phyloP scores from a whole-genome alignment of 1,140 invertebrate genomes.

The Danaus melanippus region DNA sequence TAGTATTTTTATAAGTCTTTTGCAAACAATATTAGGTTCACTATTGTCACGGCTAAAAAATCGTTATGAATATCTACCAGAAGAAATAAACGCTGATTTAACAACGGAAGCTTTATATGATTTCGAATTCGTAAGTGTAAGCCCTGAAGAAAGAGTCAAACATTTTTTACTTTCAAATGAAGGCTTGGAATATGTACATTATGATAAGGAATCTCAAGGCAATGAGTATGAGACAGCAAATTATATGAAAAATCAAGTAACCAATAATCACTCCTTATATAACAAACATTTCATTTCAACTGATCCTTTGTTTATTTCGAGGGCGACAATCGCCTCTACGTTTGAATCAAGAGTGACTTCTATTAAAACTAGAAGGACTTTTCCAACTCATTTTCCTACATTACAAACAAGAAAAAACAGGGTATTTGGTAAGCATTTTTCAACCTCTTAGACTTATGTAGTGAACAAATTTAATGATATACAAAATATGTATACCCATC shows the following conservation, averaged over 20 bases:
- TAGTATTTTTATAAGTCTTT: constrained; percentile 10
- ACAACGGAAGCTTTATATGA: constrained; percentile 21
- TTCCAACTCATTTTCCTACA: constrained; percentile 23
- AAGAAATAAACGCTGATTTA: constrained; percentile 9
- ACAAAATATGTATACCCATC: no score
- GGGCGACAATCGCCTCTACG: constrained; percentile 8
- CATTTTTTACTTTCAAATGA: no score
- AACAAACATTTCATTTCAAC: background rate
- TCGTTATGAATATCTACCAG: constrained; percentile 26
- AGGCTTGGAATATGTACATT: no score
- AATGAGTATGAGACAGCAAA: no score
- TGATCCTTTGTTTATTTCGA: constrained; percentile 5
- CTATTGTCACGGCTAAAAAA: constrained; percentile 26
- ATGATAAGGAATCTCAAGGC: no score
- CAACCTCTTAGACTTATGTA: no score
- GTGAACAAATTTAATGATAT: no score
- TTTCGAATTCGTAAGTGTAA: constrained; percentile 17
- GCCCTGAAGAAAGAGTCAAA: no score
- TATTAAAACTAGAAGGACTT: constrained; percentile 21
- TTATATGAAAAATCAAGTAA: no score
- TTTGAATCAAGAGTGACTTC: background rate
- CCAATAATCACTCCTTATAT: no score
- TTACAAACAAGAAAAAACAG: no score
- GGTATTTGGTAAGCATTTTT: no score
- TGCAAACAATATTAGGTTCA: constrained; percentile 14